Base-by-base conservation (phyloP, 2,797 vertebrate species). In the Lepus oiostolus region DNA sequence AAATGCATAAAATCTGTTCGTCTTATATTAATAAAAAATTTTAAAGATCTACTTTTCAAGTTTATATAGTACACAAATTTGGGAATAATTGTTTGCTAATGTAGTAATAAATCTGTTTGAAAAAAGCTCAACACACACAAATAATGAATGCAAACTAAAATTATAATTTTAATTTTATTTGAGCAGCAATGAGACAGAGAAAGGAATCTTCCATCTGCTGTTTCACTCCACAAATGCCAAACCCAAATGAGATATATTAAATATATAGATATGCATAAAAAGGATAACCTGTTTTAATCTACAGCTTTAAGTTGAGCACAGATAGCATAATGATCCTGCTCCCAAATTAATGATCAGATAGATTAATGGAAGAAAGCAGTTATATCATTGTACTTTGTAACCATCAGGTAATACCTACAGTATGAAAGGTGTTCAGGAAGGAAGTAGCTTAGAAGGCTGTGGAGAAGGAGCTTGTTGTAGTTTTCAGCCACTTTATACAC, bases 41-140 rank as follows among this genome's bases (percentile, higher is more conserved):
- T 47, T 47, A 47, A 47, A 47, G 42, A 47, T 47, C 8, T 47
- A 47, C 22, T 88, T 67, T 82, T 79, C 70, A 79, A 70, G 30
- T 77, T 58, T 72, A n/a, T 16, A 70, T 72, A 70, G 67, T n/a
- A 89, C 32, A 63, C 54, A 94, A 88, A 74, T 65, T 58, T 38
- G 26, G n/a, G 19, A 32, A 52, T 6, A 85, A 50, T 3, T 63
- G 52, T n/a, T 21, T 77, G 52, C 26, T 75, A 84, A 77, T 42
- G 47, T 14, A 76, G 72, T 94, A 67, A 11, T 42, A 82, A 91
- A 80, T 90, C 14, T 14, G 1, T 35, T 90, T 71, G 70, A 62
- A 24, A 62, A 91, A 80, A 88, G 5, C 7, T 76, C 38, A 85
- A 58, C 65, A 26, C 17, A 60, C 11, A 82, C 17, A 58, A 95